A percentile compares a stretch with the other conserved stretches of the same genome.
phyloP scores from a whole-genome alignment of 2,888 invertebrate species.

The Sinelater perroti region DNA sequence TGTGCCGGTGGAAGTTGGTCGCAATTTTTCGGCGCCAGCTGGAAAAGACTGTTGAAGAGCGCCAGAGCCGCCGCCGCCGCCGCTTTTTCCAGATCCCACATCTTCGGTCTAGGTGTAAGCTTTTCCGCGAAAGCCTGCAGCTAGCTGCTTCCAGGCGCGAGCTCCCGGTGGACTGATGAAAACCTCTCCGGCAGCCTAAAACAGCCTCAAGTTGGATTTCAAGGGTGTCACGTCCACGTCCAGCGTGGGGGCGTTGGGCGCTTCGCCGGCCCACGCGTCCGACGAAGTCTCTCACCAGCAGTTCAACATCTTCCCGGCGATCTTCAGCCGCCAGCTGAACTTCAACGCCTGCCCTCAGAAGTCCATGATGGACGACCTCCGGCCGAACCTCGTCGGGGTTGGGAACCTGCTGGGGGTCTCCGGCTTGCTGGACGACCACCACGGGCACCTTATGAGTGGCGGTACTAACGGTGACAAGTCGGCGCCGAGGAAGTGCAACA shows the following conservation, averaged over 20 bases:
- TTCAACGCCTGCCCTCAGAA: slow-evolving; percentile 78
- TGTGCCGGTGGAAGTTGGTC: slow-evolving; percentile 8
- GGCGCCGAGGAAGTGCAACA: slow-evolving; percentile 76
- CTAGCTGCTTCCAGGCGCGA: neutral
- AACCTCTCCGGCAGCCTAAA: slow-evolving; percentile 15
- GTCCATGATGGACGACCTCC: slow-evolving; percentile 83
- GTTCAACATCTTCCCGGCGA: slow-evolving; percentile 91
- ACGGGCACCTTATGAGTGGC: slow-evolving; percentile 65
- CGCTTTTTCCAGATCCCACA: neutral
- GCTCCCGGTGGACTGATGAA: neutral
- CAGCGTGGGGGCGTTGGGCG: slow-evolving; percentile 69
- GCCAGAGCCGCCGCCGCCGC: neutral
- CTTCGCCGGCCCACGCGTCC: slow-evolving; percentile 60
- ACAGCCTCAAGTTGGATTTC: slow-evolving; percentile 85
- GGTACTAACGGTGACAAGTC: slow-evolving; percentile 58
- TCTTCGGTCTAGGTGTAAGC: neutral
- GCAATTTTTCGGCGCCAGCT: slow-evolving; percentile 7
- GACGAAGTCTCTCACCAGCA: slow-evolving; percentile 75
- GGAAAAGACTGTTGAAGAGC: neutral
- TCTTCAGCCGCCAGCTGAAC: slow-evolving; percentile 88
- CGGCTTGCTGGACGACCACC: slow-evolving; percentile 82
- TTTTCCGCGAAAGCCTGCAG: neutral
- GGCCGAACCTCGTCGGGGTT: slow-evolving; percentile 82
- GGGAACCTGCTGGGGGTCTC: slow-evolving; percentile 81
- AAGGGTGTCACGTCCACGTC: slow-evolving; percentile 79